Percentiles rank a stretch among this genome's conserved stretches.
phyloP scores from a whole-genome alignment of 2,113 vertebrate genomes.

The Gnathochromis pfefferi region DNA sequence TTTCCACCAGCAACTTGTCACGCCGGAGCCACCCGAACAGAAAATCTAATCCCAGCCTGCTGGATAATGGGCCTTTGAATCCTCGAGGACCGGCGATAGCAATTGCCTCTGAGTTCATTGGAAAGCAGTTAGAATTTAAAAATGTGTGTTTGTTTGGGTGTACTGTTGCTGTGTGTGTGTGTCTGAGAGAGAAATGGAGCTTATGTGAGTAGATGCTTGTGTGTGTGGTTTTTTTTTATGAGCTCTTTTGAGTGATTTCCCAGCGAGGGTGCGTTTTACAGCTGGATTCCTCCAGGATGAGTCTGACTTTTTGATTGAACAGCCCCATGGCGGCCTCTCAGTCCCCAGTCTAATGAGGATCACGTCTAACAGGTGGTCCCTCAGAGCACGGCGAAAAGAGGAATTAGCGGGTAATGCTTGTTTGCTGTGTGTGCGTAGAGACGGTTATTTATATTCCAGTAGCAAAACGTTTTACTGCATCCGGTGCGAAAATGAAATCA shows the following conservation, averaged over 20 bases:
- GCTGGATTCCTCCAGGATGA: conserved; percentile 63
- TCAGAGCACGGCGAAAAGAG: not conserved
- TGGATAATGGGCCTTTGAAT: conserved; percentile 14
- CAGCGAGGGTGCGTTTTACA: conserved; percentile 50
- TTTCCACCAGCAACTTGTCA: conserved; percentile 6
- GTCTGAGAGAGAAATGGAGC: accelerated
- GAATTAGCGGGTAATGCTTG: not conserved
- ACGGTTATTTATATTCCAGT: not conserved
- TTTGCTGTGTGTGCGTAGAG: not conserved
- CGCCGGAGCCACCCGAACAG: not conserved
- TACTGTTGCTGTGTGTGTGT: not conserved
- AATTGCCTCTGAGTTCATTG: not conserved
- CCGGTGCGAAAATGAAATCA: not conserved
- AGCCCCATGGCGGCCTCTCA: conserved; percentile 42
- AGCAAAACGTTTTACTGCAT: not conserved
- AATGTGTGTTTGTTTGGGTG: not conserved
- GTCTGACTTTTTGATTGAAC: conserved; percentile 36
- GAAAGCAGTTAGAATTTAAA: not conserved
- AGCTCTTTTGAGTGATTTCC: conserved; percentile 53
- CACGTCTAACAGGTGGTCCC: conserved; percentile 47
- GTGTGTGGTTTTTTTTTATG: conserved; percentile 28
- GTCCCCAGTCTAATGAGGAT: conserved; percentile 41
- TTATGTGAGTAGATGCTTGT: not conserved
- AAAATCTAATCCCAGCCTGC: not conserved
- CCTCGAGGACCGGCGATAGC: not conserved